Percentiles rank a stretch among this genome's conserved stretches.
Conservation (phyloP, 1,140 invertebrate species). For the Diplogasteroides magnus region DNA sequence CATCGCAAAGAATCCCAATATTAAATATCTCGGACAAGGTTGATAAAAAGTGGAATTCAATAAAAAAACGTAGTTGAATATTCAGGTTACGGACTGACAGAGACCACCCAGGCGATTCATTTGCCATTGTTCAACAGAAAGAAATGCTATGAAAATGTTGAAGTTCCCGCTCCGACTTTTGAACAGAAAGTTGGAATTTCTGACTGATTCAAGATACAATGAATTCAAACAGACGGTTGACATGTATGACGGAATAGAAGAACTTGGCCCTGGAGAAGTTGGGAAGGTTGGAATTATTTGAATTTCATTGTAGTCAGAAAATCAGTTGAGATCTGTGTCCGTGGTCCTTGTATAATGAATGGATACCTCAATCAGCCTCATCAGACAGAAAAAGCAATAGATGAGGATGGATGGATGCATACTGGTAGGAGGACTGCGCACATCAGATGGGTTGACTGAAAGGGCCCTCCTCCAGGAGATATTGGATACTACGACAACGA, state of each 20-base stretch:
- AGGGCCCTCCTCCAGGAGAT: too few relatives aligned
- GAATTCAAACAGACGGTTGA: conserved; percentile 28
- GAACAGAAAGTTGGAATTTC: conserved; percentile 11
- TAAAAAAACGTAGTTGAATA: not conserved
- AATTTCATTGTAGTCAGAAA: not conserved
- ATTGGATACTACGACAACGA: too few relatives aligned
- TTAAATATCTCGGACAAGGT: not conserved
- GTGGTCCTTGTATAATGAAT: conserved; percentile 58
- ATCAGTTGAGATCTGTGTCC: conserved; percentile 25
- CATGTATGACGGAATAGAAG: not conserved
- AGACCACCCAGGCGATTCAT: too few relatives aligned
- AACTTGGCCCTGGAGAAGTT: too few relatives aligned
- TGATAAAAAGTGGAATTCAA: not conserved
- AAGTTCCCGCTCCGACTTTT: conserved; percentile 19
- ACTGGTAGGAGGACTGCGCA: too few relatives aligned
- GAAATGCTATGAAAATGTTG: conserved; percentile 25
- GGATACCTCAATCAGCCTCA: conserved; percentile 70
- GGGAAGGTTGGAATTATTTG: not conserved
- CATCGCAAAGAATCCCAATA: not conserved
- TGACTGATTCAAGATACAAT: conserved; percentile 25
- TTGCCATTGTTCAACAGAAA: too few relatives aligned
- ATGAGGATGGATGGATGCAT: conserved; percentile 70
- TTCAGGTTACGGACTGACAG: conserved; percentile 38
- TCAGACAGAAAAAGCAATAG: conserved; percentile 69
- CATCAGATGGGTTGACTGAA: too few relatives aligned